phyloP scores from a whole-genome alignment of 2,113 vertebrate species.

The Podarcis raffonei region DNA sequence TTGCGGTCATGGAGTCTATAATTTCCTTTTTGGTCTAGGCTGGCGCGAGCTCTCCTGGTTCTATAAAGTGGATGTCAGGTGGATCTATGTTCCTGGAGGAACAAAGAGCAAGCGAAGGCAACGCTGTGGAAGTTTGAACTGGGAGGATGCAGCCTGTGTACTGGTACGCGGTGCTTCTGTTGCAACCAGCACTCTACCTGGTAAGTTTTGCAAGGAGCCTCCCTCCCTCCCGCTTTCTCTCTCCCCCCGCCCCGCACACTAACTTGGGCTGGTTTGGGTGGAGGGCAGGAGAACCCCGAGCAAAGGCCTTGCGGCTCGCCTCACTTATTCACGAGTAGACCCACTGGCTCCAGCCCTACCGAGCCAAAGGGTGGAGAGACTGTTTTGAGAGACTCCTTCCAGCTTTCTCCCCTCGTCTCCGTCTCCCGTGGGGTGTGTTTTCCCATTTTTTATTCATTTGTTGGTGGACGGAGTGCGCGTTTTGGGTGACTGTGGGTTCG shows the following conservation, averaged over 20 bases:
- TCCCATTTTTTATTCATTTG: neutral
- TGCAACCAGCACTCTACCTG: slow-evolving; percentile 89
- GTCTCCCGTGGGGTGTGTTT: neutral
- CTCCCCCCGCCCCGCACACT: neutral
- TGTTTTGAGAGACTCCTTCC: neutral
- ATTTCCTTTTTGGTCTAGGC: slow-evolving; percentile 84
- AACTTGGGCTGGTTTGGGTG: no score
- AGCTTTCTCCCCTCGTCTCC: neutral
- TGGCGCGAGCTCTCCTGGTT: slow-evolving; percentile 82
- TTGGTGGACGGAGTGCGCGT: neutral
- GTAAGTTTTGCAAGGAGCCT: slow-evolving; percentile 80
- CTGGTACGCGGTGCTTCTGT: slow-evolving; percentile 91
- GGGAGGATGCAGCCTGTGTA: slow-evolving; percentile 93
- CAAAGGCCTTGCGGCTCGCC: neutral
- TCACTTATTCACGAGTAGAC: neutral
- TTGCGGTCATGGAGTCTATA: slow-evolving; percentile 87
- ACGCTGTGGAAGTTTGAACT: slow-evolving; percentile 89
- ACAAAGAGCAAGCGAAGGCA: slow-evolving; percentile 83
- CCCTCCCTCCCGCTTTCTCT: neutral
- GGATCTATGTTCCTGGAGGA: slow-evolving; percentile 94
- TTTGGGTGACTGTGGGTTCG: neutral
- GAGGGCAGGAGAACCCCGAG: neutral
- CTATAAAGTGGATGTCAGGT: slow-evolving; percentile 88
- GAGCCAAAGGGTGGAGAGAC: no score
- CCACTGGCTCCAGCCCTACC: neutral